Evolutionary conservation across 2,888 invertebrate species (phyloP).

Genomic region (Archips xylosteana): DNA sequence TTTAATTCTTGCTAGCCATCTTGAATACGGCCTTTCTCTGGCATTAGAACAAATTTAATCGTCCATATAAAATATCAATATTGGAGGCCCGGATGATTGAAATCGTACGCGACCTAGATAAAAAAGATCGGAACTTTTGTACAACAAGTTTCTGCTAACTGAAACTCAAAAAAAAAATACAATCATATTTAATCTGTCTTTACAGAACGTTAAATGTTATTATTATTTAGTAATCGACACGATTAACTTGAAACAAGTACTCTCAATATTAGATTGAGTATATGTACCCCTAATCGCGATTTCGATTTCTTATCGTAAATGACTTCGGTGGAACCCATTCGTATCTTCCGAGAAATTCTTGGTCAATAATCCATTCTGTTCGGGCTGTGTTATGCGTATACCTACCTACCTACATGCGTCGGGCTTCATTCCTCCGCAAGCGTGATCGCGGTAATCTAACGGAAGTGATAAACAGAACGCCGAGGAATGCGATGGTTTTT

Average conservation of each 20-base stretch:
- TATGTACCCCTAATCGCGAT: slow-evolving; percentile 19
- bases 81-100: background rate
- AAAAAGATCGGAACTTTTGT: background rate
- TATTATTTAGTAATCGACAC: background rate
- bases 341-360: slow-evolving; percentile 39
- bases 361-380: slow-evolving; percentile 50
- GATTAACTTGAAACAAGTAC: slow-evolving; percentile 16
- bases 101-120: background rate
- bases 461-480: slow-evolving; percentile 63
- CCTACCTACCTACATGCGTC: slow-evolving; percentile 48
- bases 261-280: slow-evolving; percentile 14
- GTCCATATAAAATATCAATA: background rate
- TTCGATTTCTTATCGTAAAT: slow-evolving; percentile 35
- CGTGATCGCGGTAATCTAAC: slow-evolving; percentile 60
- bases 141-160: background rate
- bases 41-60: background rate
- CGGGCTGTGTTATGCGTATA: slow-evolving; percentile 54
- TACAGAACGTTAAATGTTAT: too few species aligned
- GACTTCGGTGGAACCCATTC: slow-evolving; percentile 27
- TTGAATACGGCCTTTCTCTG: background rate
- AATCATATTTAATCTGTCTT: too few species aligned
- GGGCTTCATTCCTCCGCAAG: slow-evolving; percentile 41
- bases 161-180: too few species aligned
- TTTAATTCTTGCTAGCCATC: too few species aligned
- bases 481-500: slow-evolving; percentile 46